phyloP scores from a whole-genome alignment of 2,888 invertebrate species.

The Yponomeuta sedellus region DNA sequence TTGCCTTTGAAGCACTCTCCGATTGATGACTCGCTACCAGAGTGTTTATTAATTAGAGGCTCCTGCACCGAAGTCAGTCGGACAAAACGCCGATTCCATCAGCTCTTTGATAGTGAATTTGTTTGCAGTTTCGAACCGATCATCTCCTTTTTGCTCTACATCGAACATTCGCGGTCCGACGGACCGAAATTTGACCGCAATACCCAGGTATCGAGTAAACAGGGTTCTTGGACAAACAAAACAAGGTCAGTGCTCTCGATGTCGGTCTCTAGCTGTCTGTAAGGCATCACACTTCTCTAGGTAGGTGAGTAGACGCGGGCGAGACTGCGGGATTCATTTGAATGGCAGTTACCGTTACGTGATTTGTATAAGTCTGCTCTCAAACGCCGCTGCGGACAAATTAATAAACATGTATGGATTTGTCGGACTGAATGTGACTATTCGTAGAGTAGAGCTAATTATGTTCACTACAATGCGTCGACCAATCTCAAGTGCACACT shows the following conservation, averaged over 20 bases:
- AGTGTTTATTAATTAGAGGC: constrained; percentile 26
- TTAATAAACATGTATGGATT: not conserved
- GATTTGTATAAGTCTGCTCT: constrained; percentile 31
- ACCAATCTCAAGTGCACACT: not conserved
- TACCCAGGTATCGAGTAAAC: not conserved
- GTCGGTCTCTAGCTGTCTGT: not conserved
- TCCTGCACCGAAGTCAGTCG: constrained; percentile 18
- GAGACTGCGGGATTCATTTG: constrained; percentile 42
- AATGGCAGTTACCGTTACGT: constrained; percentile 35
- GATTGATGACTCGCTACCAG: constrained; percentile 31
- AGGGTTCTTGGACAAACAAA: constrained; percentile 5
- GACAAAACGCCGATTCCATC: not conserved
- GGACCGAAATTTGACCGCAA: not conserved
- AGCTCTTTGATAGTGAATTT: constrained; percentile 12
- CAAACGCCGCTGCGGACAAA: constrained; percentile 5
- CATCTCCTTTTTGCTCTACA: not conserved
- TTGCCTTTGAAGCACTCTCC: constrained; percentile 28
- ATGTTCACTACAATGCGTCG: too few species aligned
- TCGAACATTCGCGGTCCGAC: not conserved
- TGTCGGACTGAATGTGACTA: too few species aligned
- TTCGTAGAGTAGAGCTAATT: too few species aligned
- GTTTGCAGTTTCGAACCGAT: constrained; percentile 5
- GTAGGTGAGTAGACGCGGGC: constrained; percentile 43
- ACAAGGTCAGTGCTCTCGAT: constrained; percentile 13
- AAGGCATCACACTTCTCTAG: not conserved